Evolutionary conservation across 2,113 vertebrate species (phyloP).

Genomic region (Pelmatolapia mariae): DNA sequence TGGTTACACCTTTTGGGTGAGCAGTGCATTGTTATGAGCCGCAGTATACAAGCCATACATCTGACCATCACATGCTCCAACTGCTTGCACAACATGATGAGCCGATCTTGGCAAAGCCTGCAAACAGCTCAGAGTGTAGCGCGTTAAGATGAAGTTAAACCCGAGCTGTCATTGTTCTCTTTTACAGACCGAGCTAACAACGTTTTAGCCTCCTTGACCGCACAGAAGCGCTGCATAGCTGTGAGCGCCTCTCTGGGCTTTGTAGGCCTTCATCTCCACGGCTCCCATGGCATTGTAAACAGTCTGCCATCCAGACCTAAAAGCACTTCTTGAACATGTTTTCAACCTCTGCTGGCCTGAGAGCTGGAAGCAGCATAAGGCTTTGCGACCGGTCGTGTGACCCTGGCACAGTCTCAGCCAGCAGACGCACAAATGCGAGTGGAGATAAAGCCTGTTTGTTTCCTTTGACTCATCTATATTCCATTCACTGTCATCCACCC

Average conservation of each 20-base stretch:
- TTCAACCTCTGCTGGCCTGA: constrained; percentile 9
- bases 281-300: constrained; percentile 23
- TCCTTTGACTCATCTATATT: constrained; percentile 30
- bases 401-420: neutral
- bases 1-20: neutral
- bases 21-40: neutral
- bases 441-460: constrained; percentile 17
- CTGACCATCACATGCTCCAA: constrained; percentile 21
- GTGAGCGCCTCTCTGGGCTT: neutral
- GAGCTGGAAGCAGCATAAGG: constrained; percentile 11
- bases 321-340: constrained; percentile 6
- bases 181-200: neutral
- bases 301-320: constrained; percentile 10
- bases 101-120: neutral
- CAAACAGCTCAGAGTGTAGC: neutral
- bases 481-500: neutral
- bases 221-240: neutral
- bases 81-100: neutral
- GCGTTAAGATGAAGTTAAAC: neutral
- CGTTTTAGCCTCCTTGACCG: neutral
- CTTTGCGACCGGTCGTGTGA: neutral
- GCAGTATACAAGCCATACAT: neutral
- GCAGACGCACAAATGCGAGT: neutral
- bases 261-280: neutral
- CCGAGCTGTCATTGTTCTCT: neutral